Evolutionary conservation across 2,797 vertebrate species (phyloP), one percentile per base, ranked within the genome.

Genomic region (Diplodus puntazzo): DNA sequence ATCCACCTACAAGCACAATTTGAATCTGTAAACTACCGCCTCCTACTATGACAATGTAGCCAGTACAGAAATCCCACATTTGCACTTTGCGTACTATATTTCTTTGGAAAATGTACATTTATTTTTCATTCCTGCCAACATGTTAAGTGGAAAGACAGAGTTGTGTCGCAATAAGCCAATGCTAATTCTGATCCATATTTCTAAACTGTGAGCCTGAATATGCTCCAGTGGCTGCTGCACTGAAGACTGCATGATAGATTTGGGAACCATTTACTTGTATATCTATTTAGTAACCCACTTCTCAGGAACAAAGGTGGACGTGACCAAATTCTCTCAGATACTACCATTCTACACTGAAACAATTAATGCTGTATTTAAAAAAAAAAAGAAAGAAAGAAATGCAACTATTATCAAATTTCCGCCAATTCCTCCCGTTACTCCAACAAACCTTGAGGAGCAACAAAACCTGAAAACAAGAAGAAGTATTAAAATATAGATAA

Each of bases 251-350:
- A 39, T 39, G 39, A 39, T 39, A 39, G 39, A 39, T 39, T 39
- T 39, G 39, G 87, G 76, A 89, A 81, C 68, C 58, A 73, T 93
- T 93, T 90, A 91, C 89, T 81, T 89, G 80, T 88, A 75, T 79
- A 87, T 84, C 70, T 88, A 82, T 92, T 88, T 90, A 93, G 92
- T 90, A 88, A 94, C 87, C 92, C 93, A 92, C 87, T 95, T 92
- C 96, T 96, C 96, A 96, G 96, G 96, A 95, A 96, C 90, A 92
- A 94, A 92, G 90, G 91, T 95, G 91, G 94, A 95, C 80, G 91
- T 94, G 94, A 96, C 95, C 95, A 95, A 95, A 95, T 90, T 90
- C 53, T 90, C 85, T 91, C 85, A 86, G 83, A 91, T 80, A 85
- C 79, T 69, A 79, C 85, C 79, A 79, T 60, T 69, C 85, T 74